phyloP scores from a whole-genome alignment of 1,140 invertebrate genomes.

The Papilio helenus region DNA sequence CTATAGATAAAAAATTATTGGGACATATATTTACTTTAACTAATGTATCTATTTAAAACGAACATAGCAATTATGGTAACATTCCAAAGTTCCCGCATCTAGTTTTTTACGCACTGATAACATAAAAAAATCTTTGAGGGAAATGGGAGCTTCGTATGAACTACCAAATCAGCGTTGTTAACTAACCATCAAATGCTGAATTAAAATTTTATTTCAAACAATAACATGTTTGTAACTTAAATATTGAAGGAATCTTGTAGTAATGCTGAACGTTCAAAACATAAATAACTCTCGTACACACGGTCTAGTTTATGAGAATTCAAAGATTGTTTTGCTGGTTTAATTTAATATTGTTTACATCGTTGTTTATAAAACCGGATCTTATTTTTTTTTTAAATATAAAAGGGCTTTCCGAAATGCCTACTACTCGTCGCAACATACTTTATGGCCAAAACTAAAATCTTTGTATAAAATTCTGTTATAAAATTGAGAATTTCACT shows the following conservation, averaged over 20 bases:
- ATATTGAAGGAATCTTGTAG: constrained; percentile 16
- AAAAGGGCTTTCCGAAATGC: not conserved
- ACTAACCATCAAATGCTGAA: not conserved
- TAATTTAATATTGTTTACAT: constrained; percentile 1
- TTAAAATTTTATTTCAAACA: not conserved
- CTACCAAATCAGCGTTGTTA: not conserved
- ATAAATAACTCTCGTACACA: not conserved
- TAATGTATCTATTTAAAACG: too few species aligned
- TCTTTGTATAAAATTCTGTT: not conserved
- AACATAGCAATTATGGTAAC: too few species aligned
- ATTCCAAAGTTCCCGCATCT: too few species aligned
- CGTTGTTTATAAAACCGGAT: not conserved
- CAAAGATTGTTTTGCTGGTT: not conserved
- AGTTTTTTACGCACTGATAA: too few species aligned
- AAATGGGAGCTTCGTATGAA: not conserved
- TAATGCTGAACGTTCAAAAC: not conserved
- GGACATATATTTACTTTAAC: too few species aligned
- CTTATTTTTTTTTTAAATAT: not conserved
- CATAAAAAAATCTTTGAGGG: not conserved
- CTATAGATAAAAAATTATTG: too few species aligned
- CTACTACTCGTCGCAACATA: not conserved
- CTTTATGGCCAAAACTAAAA: too few species aligned
- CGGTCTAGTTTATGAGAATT: constrained; percentile 10
- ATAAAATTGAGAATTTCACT: not conserved
- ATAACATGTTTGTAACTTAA: not conserved